These are phyloP conservation scores for Mythimna loreyi DNA, from an alignment of 2,888 invertebrate genomes.

Conservation along the genomic window DNA sequence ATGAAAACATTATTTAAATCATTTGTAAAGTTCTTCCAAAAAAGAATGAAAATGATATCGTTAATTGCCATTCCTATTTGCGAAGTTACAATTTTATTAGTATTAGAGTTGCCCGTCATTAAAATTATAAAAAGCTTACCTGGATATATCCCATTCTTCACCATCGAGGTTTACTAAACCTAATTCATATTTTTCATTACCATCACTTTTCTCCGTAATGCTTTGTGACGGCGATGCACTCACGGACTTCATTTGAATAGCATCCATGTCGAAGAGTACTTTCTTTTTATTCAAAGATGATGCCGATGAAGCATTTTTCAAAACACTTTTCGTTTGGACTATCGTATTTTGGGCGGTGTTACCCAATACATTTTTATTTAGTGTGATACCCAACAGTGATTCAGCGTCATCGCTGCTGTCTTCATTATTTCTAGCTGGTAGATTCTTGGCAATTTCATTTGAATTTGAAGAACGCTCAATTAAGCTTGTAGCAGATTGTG, in stretches of 20 bases:
- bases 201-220: conserved; percentile 82
- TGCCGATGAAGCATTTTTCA: conserved; percentile 90
- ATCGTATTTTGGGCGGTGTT: conserved; percentile 70
- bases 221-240: conserved; percentile 90
- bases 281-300: conserved; percentile 91
- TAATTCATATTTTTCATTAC: conserved; percentile 81
- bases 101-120: neutral
- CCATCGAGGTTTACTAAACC: conserved; percentile 85
- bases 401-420: conserved; percentile 76
- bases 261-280: conserved; percentile 92
- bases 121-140: conserved; percentile 73
- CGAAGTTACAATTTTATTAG: neutral
- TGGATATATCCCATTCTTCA: conserved; percentile 90
- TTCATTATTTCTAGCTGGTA: conserved; percentile 57
- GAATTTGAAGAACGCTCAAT: conserved; percentile 57
- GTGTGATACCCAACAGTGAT: conserved; percentile 71
- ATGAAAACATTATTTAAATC: conserved; percentile 54
- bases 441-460: conserved; percentile 39
- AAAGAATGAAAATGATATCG: neutral
- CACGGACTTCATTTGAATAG: conserved; percentile 89
- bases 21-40: neutral
- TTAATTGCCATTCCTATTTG: neutral
- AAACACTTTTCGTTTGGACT: conserved; percentile 89
- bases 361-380: conserved; percentile 73
- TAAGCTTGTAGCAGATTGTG: conserved; percentile 76